Evolutionary conservation across 1,140 invertebrate species (phyloP).

Genomic region (Diploscapter pachys): DNA sequence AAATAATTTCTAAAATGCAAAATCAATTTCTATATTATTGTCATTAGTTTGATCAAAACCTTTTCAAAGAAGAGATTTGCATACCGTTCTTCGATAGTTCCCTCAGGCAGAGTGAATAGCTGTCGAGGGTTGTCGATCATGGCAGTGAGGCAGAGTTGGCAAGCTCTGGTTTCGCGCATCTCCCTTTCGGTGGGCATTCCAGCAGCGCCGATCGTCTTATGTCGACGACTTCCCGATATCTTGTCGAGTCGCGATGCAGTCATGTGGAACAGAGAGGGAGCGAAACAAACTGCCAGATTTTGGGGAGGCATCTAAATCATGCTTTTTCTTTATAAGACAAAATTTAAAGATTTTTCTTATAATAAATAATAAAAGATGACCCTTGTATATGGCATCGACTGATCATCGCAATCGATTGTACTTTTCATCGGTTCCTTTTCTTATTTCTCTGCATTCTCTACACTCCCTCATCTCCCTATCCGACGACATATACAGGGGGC

Average conservation of each 20-base stretch:
- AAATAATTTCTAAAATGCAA: neutral
- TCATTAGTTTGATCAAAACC: neutral
- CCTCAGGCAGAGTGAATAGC: constrained; percentile 13
- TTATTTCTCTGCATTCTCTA: too few relatives aligned
- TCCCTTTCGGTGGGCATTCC: constrained; percentile 34
- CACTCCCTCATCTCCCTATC: too few relatives aligned
- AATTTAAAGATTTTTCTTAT: too few relatives aligned
- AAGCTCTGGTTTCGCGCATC: constrained; percentile 29
- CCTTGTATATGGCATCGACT: too few relatives aligned
- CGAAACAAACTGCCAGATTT: constrained; percentile 30
- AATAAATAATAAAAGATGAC: too few relatives aligned
- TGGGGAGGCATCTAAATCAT: constrained; percentile 26
- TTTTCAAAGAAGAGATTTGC: neutral
- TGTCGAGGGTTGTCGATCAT: constrained; percentile 16
- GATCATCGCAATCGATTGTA: too few relatives aligned
- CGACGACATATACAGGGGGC: too few relatives aligned
- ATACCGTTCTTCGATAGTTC: neutral
- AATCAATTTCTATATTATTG: neutral
- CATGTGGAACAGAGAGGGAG: constrained; percentile 30
- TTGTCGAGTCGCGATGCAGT: constrained; percentile 26
- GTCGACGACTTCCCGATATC: constrained; percentile 7
- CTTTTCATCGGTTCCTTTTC: too few relatives aligned
- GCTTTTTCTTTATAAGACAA: too few relatives aligned
- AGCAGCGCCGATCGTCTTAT: constrained; percentile 31
- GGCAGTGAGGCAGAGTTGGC: constrained; percentile 26